phyloP scores from a whole-genome alignment of 2,888 invertebrate species.

The Thera obeliscata region DNA sequence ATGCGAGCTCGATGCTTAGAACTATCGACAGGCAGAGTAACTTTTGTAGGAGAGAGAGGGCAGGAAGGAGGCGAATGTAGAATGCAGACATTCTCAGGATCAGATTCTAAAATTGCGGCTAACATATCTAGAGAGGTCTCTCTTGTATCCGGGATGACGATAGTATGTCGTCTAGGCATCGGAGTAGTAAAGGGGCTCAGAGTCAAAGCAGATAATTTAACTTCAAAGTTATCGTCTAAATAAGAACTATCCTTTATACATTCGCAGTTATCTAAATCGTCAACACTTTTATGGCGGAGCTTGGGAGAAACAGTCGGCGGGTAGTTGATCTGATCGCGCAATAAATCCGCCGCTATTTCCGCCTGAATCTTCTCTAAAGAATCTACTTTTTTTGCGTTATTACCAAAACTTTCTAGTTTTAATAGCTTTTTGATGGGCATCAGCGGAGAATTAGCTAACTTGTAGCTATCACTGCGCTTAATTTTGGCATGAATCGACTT shows the following conservation, averaged over 20 bases:
- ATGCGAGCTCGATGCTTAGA: conserved; percentile 87
- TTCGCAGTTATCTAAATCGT: conserved; percentile 67
- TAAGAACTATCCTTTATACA: conserved; percentile 58
- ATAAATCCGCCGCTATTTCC: conserved; percentile 85
- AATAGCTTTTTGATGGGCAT: conserved; percentile 87
- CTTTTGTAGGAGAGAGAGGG: conserved; percentile 82
- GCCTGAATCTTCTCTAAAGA: conserved; percentile 85
- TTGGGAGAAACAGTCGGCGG: conserved; percentile 87
- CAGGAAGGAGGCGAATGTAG: conserved; percentile 77
- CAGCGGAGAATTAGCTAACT: conserved; percentile 90
- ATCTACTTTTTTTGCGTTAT: conserved; percentile 74
- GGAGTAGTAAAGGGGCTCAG: conserved; percentile 78
- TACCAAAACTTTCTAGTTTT: conserved; percentile 78
- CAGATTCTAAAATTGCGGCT: conserved; percentile 79
- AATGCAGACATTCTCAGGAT: conserved; percentile 73
- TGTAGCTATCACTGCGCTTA: conserved; percentile 93
- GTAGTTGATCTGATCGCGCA: conserved; percentile 89
- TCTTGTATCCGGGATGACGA: conserved; percentile 68
- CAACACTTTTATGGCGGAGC: conserved; percentile 63
- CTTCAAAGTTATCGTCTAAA: conserved; percentile 67
- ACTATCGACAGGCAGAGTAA: conserved; percentile 86
- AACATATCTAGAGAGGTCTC: conserved; percentile 74
- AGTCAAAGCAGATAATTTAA: conserved; percentile 70
- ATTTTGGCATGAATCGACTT: conserved; percentile 79
- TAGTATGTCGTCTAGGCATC: conserved; percentile 71